phyloP scores from a whole-genome alignment of 2,113 vertebrate species.

The Puffinus mauretanicus region DNA sequence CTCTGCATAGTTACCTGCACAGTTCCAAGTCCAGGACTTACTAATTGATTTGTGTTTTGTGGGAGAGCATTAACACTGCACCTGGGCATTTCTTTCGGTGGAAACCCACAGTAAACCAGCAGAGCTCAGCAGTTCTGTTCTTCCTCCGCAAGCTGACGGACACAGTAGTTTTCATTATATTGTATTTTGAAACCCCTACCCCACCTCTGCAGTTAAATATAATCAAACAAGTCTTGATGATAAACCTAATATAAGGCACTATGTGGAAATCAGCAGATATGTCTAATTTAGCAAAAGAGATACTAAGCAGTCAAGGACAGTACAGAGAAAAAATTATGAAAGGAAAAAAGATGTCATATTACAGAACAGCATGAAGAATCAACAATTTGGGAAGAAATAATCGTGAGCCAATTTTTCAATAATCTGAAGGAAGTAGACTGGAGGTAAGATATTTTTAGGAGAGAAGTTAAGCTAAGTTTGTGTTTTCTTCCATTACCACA shows the following conservation, averaged over 20 bases:
- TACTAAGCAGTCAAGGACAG: not conserved
- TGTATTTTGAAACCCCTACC: not conserved
- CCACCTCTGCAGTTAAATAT: not conserved
- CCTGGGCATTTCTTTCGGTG: not conserved
- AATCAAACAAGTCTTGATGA: not conserved
- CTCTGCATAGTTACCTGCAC: not conserved
- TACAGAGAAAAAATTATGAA: not conserved
- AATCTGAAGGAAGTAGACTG: not conserved
- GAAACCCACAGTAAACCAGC: not conserved
- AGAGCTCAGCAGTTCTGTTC: not conserved
- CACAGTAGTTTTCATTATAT: not conserved
- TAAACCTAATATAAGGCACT: not conserved
- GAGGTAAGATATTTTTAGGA: not conserved
- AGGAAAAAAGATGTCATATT: not conserved
- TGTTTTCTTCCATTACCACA: not conserved
- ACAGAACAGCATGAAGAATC: not conserved
- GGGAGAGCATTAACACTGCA: not conserved
- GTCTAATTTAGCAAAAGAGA: not conserved
- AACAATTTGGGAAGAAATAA: not conserved
- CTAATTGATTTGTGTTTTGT: accelerated
- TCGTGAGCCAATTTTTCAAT: not conserved
- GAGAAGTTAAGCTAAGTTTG: not conserved
- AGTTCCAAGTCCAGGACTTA: not conserved
- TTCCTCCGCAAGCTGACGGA: not conserved
- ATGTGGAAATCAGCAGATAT: not conserved